These are phyloP conservation scores for Cryptus viduatorius DNA, from an alignment of 2,888 invertebrate species.

Conservation along the genomic window DNA sequence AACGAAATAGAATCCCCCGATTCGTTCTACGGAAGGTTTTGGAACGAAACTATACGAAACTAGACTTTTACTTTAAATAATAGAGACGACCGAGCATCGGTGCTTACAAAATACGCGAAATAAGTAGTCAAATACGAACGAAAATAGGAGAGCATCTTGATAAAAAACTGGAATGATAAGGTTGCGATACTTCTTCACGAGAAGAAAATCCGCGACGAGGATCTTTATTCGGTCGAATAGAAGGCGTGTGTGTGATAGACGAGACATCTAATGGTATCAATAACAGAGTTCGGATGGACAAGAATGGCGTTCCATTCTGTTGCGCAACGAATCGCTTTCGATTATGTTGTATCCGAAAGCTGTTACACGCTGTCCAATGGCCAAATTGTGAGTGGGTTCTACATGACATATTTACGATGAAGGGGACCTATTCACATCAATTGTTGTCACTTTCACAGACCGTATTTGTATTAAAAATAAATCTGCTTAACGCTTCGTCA, in stretches of 20 bases:
- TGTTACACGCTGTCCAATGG: constrained; percentile 12
- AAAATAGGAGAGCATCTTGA: neutral
- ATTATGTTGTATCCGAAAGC: constrained; percentile 22
- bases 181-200: neutral
- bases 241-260: neutral
- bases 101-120: neutral
- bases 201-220: too few species aligned
- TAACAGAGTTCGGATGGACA: constrained; percentile 4
- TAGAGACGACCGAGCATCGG: neutral
- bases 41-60: neutral
- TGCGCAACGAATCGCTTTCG: constrained; percentile 28
- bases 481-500: too few species aligned
- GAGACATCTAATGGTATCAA: constrained; percentile 5
- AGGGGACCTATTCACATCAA: constrained; percentile 2
- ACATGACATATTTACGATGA: neutral
- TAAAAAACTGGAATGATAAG: neutral
- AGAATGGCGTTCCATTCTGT: constrained; percentile 20
- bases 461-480: too few species aligned
- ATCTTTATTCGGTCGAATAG: too few species aligned
- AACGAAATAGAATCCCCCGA: constrained; percentile 11
- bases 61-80: neutral
- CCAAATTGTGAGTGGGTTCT: constrained; percentile 6
- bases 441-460: constrained; percentile 1
- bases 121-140: neutral
- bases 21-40: neutral